Percentiles rank a stretch among this genome's conserved stretches.
Evolutionary conservation across 2,113 vertebrate genomes (phyloP).

Genomic region (Mustelus asterias): DNA sequence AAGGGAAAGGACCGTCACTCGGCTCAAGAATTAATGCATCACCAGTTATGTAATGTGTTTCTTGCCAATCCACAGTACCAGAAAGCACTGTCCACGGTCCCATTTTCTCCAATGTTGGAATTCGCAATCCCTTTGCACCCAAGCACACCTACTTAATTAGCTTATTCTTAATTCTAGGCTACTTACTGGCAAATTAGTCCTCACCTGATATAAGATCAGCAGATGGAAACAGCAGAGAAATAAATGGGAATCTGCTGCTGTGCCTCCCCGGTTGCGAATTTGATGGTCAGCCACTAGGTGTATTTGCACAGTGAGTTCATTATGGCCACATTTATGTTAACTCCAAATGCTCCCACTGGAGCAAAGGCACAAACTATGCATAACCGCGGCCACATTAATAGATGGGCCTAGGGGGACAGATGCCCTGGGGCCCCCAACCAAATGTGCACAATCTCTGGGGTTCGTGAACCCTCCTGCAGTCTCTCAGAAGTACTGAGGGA

Average conservation of each 20-base stretch:
- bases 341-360: not conserved
- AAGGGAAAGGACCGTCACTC: not conserved
- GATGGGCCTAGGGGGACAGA: too few species aligned
- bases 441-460: not conserved
- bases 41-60: not conserved
- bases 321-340: not conserved
- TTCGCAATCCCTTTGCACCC: not conserved
- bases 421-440: not conserved
- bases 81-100: not conserved
- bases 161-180: not conserved
- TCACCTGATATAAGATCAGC: not conserved
- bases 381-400: not conserved
- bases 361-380: not conserved
- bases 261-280: not conserved
- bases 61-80: not conserved
- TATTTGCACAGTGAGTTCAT: not conserved
- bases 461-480: not conserved
- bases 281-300: not conserved
- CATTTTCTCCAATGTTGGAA: not conserved
- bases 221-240: not conserved
- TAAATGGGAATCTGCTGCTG: not conserved
- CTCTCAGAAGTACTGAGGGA: not conserved
- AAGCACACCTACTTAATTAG: not conserved
- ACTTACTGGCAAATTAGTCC: not conserved
- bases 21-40: not conserved